Conservation (phyloP, 2,797 vertebrate species). For the Spinus pinus region DNA sequence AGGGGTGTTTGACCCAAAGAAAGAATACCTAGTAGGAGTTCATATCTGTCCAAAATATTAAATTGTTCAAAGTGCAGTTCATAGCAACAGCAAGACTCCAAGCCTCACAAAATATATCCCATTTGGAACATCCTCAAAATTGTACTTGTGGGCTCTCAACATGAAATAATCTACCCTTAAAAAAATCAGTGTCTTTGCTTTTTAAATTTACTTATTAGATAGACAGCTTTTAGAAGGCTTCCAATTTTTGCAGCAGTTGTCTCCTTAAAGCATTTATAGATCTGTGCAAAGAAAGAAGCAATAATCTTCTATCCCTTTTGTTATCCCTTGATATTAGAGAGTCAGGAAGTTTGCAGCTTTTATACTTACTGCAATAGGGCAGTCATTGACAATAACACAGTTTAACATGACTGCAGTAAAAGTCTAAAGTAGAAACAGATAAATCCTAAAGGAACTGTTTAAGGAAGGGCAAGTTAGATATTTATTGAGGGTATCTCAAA, state of each 20-base stretch:
- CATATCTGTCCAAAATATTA: slow-evolving; percentile 38
- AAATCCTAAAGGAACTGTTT: background rate
- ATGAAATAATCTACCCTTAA: slow-evolving; percentile 12
- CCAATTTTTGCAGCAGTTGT: slow-evolving; percentile 24
- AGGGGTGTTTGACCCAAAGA: slow-evolving; percentile 39
- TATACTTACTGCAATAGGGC: slow-evolving; percentile 11
- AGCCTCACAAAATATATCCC: slow-evolving; percentile 41
- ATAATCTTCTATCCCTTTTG: slow-evolving; percentile 1
- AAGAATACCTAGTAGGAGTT: slow-evolving; percentile 51
- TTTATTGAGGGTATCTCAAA: background rate
- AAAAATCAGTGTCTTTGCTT: background rate
- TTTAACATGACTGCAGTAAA: background rate
- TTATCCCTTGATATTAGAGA: slow-evolving; percentile 16
- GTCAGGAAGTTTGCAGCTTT: slow-evolving; percentile 33
- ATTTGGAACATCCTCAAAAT: slow-evolving; percentile 32
- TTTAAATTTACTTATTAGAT: slow-evolving; percentile 25
- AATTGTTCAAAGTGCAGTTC: slow-evolving; percentile 58
- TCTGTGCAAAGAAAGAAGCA: slow-evolving; percentile 26
- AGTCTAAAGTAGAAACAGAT: slow-evolving; percentile 1
- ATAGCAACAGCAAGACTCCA: slow-evolving; percentile 53
- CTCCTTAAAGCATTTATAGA: slow-evolving; percentile 47
- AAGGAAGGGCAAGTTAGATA: slow-evolving; percentile 13
- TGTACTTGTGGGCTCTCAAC: background rate
- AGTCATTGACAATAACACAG: background rate
- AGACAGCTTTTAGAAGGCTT: slow-evolving; percentile 20